Evolutionary conservation across 2,113 vertebrate species (phyloP).

Genomic region (Mirza zaza): DNA sequence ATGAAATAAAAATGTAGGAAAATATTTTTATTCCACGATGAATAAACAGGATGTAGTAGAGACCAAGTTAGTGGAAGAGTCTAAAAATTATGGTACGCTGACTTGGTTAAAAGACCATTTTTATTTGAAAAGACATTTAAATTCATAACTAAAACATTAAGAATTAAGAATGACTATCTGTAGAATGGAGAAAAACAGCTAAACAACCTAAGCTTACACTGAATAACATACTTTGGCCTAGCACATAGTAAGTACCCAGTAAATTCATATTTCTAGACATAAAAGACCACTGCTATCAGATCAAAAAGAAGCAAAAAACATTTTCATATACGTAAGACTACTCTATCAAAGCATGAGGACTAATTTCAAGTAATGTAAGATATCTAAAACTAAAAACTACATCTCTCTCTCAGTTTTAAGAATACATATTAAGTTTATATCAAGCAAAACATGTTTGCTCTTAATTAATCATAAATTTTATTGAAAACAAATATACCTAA

Average conservation of each 20-base stretch:
- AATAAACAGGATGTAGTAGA: conserved; percentile 9
- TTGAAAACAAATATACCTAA: conserved; percentile 36
- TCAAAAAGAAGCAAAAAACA: conserved; percentile 38
- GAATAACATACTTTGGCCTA: neutral
- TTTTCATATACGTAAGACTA: neutral
- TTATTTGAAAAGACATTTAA: conserved; percentile 6
- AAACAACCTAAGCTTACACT: neutral
- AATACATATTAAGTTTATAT: neutral
- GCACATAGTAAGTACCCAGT: neutral
- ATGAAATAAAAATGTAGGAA: conserved; percentile 2
- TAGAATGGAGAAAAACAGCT: neutral
- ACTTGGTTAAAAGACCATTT: neutral
- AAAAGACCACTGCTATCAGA: neutral
- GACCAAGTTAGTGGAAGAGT: neutral
- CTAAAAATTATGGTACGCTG: neutral
- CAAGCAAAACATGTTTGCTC: neutral
- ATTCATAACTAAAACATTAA: conserved; percentile 44
- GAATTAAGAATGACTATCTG: neutral
- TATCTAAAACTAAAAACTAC: neutral
- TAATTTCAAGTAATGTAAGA: neutral
- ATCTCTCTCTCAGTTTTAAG: conserved; percentile 8
- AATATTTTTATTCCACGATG: neutral
- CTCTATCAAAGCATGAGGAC: neutral
- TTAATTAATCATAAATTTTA: conserved; percentile 5
- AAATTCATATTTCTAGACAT: conserved; percentile 13